phyloP scores from a whole-genome alignment of 2,888 invertebrate genomes.

The Dolomedes plantarius region DNA sequence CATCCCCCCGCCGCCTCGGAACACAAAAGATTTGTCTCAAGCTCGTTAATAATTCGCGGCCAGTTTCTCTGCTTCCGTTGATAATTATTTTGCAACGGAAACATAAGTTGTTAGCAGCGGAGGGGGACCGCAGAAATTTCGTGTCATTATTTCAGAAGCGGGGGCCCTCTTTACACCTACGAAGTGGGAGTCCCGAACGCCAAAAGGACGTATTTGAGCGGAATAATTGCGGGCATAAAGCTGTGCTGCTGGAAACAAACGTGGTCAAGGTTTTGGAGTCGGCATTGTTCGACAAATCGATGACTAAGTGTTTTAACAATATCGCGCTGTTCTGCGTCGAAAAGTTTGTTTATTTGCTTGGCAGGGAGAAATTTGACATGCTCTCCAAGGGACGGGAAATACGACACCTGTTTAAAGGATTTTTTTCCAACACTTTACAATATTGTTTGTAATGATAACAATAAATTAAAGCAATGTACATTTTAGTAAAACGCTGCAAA shows the following conservation, averaged over 20 bases:
- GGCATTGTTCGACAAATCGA: no score
- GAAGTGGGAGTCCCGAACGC: neutral
- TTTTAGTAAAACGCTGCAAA: no score
- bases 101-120: constrained; percentile 58
- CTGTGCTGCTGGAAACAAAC: neutral
- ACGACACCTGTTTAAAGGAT: no score
- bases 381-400: no score
- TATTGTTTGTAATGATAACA: no score
- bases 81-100: constrained; percentile 70
- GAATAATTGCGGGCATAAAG: neutral
- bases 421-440: no score
- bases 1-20: constrained; percentile 24
- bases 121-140: neutral
- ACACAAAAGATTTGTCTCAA: constrained; percentile 55
- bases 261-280: no score
- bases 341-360: no score
- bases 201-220: neutral
- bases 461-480: no score
- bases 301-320: no score
- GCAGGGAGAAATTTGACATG: no score
- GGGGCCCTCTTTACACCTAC: neutral
- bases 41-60: constrained; percentile 62
- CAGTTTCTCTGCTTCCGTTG: constrained; percentile 56
- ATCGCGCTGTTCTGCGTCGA: no score
- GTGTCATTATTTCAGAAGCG: constrained; percentile 13